A percentile compares a stretch with the other conserved stretches of the same genome.
Evolutionary conservation across 2,113 vertebrate species (phyloP).

Genomic region (Columba janthina): DNA sequence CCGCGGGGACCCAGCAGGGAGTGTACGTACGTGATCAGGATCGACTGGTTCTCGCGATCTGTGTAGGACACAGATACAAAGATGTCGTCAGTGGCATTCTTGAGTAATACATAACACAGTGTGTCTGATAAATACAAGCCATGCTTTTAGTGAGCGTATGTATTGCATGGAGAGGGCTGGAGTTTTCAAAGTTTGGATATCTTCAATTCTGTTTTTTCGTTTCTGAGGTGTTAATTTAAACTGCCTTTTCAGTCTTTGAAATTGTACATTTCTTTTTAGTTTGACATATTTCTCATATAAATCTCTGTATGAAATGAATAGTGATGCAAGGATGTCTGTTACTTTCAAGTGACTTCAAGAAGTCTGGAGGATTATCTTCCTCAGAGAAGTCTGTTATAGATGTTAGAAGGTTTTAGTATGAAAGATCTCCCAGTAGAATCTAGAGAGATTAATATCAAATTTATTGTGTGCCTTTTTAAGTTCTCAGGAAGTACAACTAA

Average conservation of each 20-base stretch:
- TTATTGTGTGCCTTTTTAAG: neutral
- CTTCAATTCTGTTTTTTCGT: neutral
- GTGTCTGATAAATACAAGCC: neutral
- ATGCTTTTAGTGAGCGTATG: neutral
- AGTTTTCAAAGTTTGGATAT: neutral
- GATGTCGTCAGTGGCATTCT: neutral
- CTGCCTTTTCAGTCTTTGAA: neutral
- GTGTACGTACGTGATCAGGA: slow-evolving; percentile 70
- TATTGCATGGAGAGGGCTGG: neutral
- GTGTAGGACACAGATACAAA: neutral
- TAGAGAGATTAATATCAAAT: neutral
- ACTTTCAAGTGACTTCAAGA: neutral
- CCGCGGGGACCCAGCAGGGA: neutral
- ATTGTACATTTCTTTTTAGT: neutral
- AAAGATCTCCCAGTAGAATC: neutral
- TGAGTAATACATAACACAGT: neutral
- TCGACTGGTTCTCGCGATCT: slow-evolving; percentile 72
- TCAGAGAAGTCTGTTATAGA: neutral
- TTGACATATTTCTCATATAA: neutral
- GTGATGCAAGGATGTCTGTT: neutral
- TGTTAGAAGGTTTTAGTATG: neutral
- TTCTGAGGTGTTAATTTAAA: neutral
- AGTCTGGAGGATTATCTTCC: neutral
- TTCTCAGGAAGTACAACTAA: neutral
- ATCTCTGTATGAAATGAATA: neutral